A percentile compares a stretch with the other conserved stretches of the same genome.
These are phyloP conservation scores for Pseudomugil tenellus DNA, from an alignment of 2,797 vertebrate genomes.

Conservation along the genomic window DNA sequence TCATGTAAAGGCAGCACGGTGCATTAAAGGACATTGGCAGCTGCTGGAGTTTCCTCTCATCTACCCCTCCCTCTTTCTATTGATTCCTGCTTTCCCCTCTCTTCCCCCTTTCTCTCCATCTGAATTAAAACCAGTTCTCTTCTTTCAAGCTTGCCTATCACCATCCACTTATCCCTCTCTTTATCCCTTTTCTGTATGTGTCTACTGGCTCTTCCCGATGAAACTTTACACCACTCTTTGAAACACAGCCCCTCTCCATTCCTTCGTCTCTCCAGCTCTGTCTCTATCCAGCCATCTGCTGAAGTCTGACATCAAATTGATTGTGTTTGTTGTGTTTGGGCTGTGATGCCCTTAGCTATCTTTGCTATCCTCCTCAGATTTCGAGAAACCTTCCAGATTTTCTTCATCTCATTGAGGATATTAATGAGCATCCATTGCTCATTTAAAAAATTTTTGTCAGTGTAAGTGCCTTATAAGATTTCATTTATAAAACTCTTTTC, in stretches of 20 bases:
- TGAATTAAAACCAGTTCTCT: slow-evolving; percentile 42
- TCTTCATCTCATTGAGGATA: not conserved
- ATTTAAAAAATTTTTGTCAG: no score
- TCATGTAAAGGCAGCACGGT: not conserved
- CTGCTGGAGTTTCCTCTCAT: not conserved
- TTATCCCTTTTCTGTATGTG: not conserved
- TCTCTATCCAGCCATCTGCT: slow-evolving; percentile 37
- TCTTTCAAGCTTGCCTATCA: slow-evolving; percentile 36
- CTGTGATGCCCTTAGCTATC: slow-evolving; percentile 18
- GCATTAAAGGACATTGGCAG: not conserved
- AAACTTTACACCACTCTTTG: slow-evolving; percentile 13
- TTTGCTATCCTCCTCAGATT: slow-evolving; percentile 27
- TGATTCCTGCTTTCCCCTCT: not conserved
- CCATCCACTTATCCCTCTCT: slow-evolving; percentile 12
- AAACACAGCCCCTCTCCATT: slow-evolving; percentile 13
- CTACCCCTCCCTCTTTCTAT: not conserved
- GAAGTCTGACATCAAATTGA: slow-evolving; percentile 32
- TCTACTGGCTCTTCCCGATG: slow-evolving; percentile 10
- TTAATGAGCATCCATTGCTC: slow-evolving; percentile 3
- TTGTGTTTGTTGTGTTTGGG: slow-evolving; percentile 18
- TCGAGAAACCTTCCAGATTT: not conserved
- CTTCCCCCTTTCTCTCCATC: slow-evolving; percentile 4
- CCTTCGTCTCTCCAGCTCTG: slow-evolving; percentile 9
- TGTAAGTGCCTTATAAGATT: no score
- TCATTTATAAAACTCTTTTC: no score